Percentiles rank a stretch among this genome's conserved stretches.
These are phyloP conservation scores for Eriosoma lanigerum DNA, from an alignment of 1,140 invertebrate species.

Conservation along the genomic window DNA sequence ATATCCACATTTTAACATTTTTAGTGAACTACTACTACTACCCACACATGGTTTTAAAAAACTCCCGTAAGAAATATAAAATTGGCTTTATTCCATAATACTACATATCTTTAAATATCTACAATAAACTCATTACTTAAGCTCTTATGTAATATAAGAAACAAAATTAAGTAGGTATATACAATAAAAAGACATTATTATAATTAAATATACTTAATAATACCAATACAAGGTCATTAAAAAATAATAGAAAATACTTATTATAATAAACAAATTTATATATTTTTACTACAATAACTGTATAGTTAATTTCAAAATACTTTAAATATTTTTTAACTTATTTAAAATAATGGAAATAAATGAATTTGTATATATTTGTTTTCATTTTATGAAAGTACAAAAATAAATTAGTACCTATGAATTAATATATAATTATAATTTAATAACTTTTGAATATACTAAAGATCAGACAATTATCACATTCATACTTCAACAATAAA, in stretches of 20 bases:
- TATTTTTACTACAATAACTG: too few species aligned
- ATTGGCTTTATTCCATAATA: constrained; percentile 12
- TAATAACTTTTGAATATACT: too few species aligned
- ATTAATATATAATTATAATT: too few species aligned
- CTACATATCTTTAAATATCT: background rate
- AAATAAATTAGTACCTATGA: too few species aligned
- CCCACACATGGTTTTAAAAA: background rate
- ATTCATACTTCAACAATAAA: too few species aligned
- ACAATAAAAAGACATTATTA: background rate
- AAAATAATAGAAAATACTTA: background rate
- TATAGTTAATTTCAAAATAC: too few species aligned
- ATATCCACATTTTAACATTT: too few species aligned
- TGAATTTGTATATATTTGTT: too few species aligned
- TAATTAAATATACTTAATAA: background rate
- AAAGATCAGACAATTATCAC: too few species aligned
- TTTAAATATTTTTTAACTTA: too few species aligned
- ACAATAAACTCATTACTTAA: constrained; percentile 4
- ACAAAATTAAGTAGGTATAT: background rate
- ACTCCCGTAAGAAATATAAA: background rate
- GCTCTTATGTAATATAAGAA: background rate
- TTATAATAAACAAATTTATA: background rate
- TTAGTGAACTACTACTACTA: background rate
- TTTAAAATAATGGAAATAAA: too few species aligned
- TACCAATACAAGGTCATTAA: background rate
- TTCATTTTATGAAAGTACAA: too few species aligned